These are phyloP conservation scores for Scartelaos histophorus DNA, from an alignment of 2,113 vertebrate species.

Conservation along the genomic window DNA sequence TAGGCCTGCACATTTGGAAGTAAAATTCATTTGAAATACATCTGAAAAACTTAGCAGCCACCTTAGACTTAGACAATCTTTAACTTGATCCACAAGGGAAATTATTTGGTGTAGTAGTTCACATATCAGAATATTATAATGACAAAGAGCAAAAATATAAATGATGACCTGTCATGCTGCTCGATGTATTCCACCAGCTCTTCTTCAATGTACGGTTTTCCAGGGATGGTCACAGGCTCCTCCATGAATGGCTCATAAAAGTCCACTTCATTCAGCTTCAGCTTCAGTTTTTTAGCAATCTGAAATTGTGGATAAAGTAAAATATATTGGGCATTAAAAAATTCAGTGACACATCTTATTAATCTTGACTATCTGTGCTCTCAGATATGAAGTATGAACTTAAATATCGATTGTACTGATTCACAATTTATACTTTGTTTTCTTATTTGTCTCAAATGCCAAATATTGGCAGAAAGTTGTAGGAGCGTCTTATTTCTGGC, in stretches of 20 bases:
- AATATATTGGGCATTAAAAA: no score
- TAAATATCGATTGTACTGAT: not conserved
- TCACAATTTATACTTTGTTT: no score
- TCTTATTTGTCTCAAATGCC: no score
- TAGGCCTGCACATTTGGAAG: slow-evolving; percentile 75
- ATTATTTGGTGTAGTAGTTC: no score
- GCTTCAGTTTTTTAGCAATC: slow-evolving; percentile 87
- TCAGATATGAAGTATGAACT: not conserved
- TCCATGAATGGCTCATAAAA: slow-evolving; percentile 93
- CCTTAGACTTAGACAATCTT: no score
- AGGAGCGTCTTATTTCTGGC: no score
- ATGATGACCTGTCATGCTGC: slow-evolving; percentile 81
- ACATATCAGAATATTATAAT: no score
- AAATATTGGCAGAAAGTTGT: no score
- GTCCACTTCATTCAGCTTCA: slow-evolving; percentile 89
- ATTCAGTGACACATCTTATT: no score
- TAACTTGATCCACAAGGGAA: no score
- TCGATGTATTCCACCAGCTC: slow-evolving; percentile 87
- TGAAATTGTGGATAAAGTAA: slow-evolving; percentile 42
- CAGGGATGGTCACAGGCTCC: slow-evolving; percentile 82
- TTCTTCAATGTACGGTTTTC: slow-evolving; percentile 84
- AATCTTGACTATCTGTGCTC: no score
- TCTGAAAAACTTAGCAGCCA: not conserved
- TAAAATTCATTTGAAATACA: not conserved
- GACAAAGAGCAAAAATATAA: no score